Base-by-base conservation (phyloP, 2,797 vertebrate species). In the Siniperca scherzeri region DNA sequence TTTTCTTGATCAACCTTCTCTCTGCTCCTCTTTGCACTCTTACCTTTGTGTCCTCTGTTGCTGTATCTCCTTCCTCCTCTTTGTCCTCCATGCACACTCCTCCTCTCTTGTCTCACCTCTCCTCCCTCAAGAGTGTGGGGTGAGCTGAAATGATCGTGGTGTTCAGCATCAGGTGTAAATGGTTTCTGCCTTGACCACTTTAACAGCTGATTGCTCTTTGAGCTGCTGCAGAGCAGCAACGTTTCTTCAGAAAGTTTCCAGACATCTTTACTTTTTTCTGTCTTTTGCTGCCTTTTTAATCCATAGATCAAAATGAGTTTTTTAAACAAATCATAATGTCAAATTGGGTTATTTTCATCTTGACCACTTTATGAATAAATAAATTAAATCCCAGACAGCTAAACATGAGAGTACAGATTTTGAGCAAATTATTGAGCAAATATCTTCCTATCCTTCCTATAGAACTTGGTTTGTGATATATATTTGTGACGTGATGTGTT, bases 151-250 rank as follows among this genome's bases (percentile, higher is more conserved):
- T 74, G 55, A 82, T 77, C 4, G 3, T 10, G 36, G 6, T 56
- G 80, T 56, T 19, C 52, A 53, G 60, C 52, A 66, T 40, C 74
- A 57, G 80, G 80, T 84, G 84, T 77, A 88, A 92, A 87, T 75
- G 79, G 70, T 78, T 82, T 83, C 79, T 80, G 77, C 82, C 86
- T 55, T 44, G 56, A 76, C 68, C 50, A 13, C 42, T 83, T 86
- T 75, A 78, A 77, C 68, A 71, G 71, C 77, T 55, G 68, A 60
- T 70, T 84, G 74, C 57, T 40, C 65, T 60, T 66, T 48, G 61
- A 65, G 33, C 56, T 48, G 7, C 55, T 40, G 56, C 67, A 62
- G 38, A 67, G 8, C 53, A 36, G 27, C 13, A n/a, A 52, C 22
- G 52, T 61, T 38, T 59, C 53, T 42, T 33, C 2, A 10, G 6